A percentile compares a stretch with the other conserved stretches of the same genome.
Evolutionary conservation across 2,888 invertebrate genomes (phyloP).

Genomic region (Erannis defoliaria): DNA sequence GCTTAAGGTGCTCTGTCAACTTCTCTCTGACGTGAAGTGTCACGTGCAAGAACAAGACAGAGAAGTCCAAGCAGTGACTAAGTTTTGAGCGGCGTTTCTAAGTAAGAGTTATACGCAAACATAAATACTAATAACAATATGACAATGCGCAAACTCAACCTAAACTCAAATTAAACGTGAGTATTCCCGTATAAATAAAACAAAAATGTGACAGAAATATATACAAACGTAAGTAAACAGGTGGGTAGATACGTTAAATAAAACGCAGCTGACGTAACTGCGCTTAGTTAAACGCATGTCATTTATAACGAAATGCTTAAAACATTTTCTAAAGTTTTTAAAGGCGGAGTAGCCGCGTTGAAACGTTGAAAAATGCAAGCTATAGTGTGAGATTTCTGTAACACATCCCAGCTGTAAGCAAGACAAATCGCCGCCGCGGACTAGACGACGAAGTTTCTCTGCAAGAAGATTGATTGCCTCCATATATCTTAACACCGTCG

Average conservation of each 20-base stretch:
- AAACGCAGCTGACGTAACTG: neutral
- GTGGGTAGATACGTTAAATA: neutral
- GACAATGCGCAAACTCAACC: no score
- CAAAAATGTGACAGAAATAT: neutral
- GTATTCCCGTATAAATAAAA: no score
- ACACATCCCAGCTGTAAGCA: slow-evolving; percentile 51
- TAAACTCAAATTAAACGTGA: no score
- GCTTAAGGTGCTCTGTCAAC: no score
- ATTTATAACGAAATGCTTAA: slow-evolving; percentile 36
- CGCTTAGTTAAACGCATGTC: slow-evolving; percentile 16
- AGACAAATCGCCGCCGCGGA: slow-evolving; percentile 54
- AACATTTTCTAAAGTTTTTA: slow-evolving; percentile 27
- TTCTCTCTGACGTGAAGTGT: no score
- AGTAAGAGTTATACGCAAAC: no score
- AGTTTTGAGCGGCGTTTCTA: no score
- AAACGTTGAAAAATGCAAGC: slow-evolving; percentile 50
- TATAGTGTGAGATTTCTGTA: slow-evolving; percentile 48
- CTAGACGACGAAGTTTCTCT: slow-evolving; percentile 50
- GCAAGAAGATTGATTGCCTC: slow-evolving; percentile 53
- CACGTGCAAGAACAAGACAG: no score
- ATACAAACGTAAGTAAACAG: neutral
- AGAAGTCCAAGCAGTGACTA: no score
- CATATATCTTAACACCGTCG: slow-evolving; percentile 48
- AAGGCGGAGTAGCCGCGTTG: slow-evolving; percentile 25
- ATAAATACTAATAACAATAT: no score